Evolutionary conservation across 2,888 invertebrate species (phyloP).

Genomic region (Chymomyza procnemis): DNA sequence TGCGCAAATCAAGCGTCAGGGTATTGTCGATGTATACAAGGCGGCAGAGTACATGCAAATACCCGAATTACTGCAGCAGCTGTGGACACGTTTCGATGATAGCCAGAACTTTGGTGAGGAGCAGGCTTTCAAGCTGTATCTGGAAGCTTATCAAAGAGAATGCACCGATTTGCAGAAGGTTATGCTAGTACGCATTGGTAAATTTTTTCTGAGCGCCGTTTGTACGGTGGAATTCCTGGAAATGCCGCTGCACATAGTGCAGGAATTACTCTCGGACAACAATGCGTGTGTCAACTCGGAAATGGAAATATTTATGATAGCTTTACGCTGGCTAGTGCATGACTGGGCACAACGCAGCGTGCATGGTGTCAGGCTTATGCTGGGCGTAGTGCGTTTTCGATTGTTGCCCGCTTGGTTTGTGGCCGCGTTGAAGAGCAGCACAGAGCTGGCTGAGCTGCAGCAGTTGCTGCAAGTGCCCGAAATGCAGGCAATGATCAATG

Average conservation of each 20-base stretch:
- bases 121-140: slow-evolving; percentile 71
- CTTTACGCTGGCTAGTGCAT: slow-evolving; percentile 86
- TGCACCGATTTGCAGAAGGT: slow-evolving; percentile 51
- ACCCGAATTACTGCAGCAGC: slow-evolving; percentile 7
- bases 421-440: slow-evolving; percentile 86
- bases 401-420: slow-evolving; percentile 88
- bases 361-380: slow-evolving; percentile 81
- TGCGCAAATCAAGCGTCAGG: background rate
- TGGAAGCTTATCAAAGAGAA: slow-evolving; percentile 80
- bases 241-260: slow-evolving; percentile 82
- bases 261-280: slow-evolving; percentile 83
- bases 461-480: slow-evolving; percentile 18
- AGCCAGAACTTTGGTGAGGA: slow-evolving; percentile 83
- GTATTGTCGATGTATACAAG: slow-evolving; percentile 35
- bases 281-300: slow-evolving; percentile 87
- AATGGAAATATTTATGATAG: slow-evolving; percentile 84
- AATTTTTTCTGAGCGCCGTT: slow-evolving; percentile 86
- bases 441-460: slow-evolving; percentile 80
- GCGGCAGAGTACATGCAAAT: slow-evolving; percentile 32
- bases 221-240: slow-evolving; percentile 85
- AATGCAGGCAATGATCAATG: slow-evolving; percentile 17
- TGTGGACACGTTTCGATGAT: slow-evolving; percentile 86
- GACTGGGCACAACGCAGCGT: slow-evolving; percentile 83
- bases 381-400: slow-evolving; percentile 85
- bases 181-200: slow-evolving; percentile 83